These are phyloP conservation scores for Dioctria linearis DNA, from an alignment of 2,888 invertebrate genomes.

Conservation along the genomic window DNA sequence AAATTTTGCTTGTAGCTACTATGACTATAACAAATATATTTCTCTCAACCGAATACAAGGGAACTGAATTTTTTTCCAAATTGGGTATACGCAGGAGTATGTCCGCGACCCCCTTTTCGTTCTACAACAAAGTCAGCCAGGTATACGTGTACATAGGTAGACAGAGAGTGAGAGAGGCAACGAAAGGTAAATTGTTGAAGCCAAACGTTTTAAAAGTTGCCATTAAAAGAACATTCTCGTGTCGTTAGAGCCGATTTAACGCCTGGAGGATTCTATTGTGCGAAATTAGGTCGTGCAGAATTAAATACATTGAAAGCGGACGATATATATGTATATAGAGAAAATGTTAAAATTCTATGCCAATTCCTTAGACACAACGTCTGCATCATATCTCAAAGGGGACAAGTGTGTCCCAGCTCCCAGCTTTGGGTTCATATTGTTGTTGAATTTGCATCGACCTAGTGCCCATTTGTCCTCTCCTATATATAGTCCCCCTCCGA, in stretches of 20 bases:
- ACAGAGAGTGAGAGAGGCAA: neutral
- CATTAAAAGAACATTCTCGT: slow-evolving; percentile 50
- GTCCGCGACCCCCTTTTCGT: slow-evolving; percentile 1
- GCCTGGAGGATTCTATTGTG: slow-evolving; percentile 50
- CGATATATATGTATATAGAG: neutral
- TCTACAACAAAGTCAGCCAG: neutral
- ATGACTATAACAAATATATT: neutral
- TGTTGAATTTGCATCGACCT: slow-evolving; percentile 49
- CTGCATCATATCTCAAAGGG: slow-evolving; percentile 54
- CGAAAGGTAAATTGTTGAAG: neutral
- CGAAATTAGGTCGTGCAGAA: slow-evolving; percentile 51
- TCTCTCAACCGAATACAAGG: slow-evolving; percentile 28
- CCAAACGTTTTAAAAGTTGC: slow-evolving; percentile 37
- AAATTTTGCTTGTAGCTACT: slow-evolving; percentile 21
- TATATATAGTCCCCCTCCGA: neutral
- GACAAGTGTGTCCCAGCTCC: neutral
- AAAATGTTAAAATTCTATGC: slow-evolving; percentile 19
- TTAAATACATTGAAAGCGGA: slow-evolving; percentile 41
- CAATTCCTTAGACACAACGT: slow-evolving; percentile 49
- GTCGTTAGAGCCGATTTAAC: slow-evolving; percentile 51
- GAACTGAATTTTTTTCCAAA: slow-evolving; percentile 44
- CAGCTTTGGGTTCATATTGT: too few species aligned
- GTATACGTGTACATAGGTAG: neutral
- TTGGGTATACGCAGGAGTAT: neutral
- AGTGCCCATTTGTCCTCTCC: slow-evolving; percentile 17